Evolutionary conservation across 2,888 invertebrate genomes (phyloP).

Genomic region (Latheticus oryzae): DNA sequence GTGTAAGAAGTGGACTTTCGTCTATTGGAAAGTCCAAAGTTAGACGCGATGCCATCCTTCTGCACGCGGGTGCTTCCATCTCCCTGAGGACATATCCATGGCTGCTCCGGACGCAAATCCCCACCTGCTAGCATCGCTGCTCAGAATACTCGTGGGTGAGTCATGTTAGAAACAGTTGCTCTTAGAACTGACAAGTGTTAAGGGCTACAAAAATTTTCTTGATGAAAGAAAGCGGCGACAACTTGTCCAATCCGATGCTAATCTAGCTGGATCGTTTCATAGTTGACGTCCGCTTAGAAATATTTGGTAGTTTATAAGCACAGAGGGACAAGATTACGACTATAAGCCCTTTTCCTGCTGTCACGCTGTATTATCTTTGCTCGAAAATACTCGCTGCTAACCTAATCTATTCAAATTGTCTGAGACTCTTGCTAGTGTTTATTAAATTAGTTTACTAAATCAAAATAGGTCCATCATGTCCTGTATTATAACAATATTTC

Average conservation of each 20-base stretch:
- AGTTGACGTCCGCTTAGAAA: conserved; percentile 12
- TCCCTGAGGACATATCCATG: conserved; percentile 65
- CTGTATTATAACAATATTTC: conserved; percentile 11
- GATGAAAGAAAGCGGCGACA: not conserved
- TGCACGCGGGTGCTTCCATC: conserved; percentile 42
- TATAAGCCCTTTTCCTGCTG: conserved; percentile 26
- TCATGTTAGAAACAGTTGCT: conserved; percentile 49
- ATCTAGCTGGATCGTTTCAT: not conserved
- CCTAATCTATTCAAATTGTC: conserved; percentile 32
- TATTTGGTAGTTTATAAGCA: conserved; percentile 22
- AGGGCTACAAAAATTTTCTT: conserved; percentile 10
- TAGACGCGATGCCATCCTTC: conserved; percentile 33
- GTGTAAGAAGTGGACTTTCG: conserved; percentile 31
- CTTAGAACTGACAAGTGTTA: no score
- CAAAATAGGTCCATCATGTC: conserved; percentile 14
- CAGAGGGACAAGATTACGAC: conserved; percentile 28
- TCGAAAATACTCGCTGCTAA: conserved; percentile 8
- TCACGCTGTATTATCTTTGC: conserved; percentile 34
- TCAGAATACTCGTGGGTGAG: conserved; percentile 75
- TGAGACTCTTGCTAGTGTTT: conserved; percentile 6
- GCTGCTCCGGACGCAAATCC: conserved; percentile 70
- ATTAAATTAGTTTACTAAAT: conserved; percentile 28
- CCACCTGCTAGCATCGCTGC: conserved; percentile 72
- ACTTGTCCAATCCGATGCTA: not conserved
- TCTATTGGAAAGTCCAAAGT: conserved; percentile 14